phyloP scores from a whole-genome alignment of 2,888 invertebrate species.

The Glyphotaelius pellucidus region DNA sequence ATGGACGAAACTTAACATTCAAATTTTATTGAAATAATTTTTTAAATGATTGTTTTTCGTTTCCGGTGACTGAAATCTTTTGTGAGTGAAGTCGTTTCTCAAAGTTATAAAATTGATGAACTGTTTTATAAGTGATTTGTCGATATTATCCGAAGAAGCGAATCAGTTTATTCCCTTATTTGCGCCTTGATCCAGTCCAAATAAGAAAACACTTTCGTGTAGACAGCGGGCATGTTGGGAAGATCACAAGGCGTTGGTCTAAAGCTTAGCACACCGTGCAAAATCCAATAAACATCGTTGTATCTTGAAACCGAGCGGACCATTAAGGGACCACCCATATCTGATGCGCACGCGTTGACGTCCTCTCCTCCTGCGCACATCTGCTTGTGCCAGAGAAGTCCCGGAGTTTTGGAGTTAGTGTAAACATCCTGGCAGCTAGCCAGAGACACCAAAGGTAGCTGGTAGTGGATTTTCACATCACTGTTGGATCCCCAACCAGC shows the following conservation, averaged over 20 bases:
- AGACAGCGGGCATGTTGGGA: constrained; percentile 72
- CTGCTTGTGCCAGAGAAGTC: constrained; percentile 69
- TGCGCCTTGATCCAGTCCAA: constrained; percentile 72
- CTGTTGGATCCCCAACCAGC: constrained; percentile 77
- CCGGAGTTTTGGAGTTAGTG: not conserved
- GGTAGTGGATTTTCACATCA: constrained; percentile 69
- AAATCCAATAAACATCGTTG: constrained; percentile 69
- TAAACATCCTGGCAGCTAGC: constrained; percentile 49
- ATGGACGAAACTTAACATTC: too few relatives aligned
- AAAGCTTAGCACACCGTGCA: constrained; percentile 74
- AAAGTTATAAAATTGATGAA: too few relatives aligned
- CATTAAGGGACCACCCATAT: constrained; percentile 80
- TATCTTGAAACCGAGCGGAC: constrained; percentile 67
- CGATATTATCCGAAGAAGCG: too few relatives aligned
- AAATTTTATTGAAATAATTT: too few relatives aligned
- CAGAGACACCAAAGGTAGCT: constrained; percentile 67
- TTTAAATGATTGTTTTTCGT: too few relatives aligned
- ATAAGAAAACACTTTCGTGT: constrained; percentile 73
- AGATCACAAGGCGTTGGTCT: constrained; percentile 72
- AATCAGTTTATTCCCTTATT: constrained; percentile 63
- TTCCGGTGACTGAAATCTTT: too few relatives aligned
- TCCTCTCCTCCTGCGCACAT: constrained; percentile 78
- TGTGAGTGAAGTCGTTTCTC: too few relatives aligned
- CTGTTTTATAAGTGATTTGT: too few relatives aligned
- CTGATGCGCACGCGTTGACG: constrained; percentile 79